phyloP scores from a whole-genome alignment of 1,140 invertebrate genomes.

The Littorina saxatilis region DNA sequence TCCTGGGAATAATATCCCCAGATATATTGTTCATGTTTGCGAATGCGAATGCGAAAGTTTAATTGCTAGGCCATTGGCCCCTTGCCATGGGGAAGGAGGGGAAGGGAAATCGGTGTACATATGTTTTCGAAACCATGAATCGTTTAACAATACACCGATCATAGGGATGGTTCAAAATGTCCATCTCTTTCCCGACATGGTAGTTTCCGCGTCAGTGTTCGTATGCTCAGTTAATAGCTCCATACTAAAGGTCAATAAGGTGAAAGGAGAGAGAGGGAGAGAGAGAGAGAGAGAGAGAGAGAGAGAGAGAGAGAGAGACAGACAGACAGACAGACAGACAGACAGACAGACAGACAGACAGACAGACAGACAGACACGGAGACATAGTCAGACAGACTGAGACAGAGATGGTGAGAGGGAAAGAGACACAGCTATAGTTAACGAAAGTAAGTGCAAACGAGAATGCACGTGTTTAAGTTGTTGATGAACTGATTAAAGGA shows the following conservation, averaged over 20 bases:
- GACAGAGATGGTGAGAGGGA: too few relatives aligned
- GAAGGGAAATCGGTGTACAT: not conserved
- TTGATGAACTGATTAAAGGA: too few relatives aligned
- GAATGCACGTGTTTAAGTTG: not conserved
- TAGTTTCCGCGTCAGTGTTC: too few relatives aligned
- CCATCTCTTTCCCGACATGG: too few relatives aligned
- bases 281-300: constrained; percentile 24
- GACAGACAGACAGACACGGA: constrained; percentile 29
- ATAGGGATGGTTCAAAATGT: too few relatives aligned
- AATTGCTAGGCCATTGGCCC: too few relatives aligned
- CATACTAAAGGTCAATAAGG: not conserved
- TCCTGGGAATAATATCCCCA: too few relatives aligned
- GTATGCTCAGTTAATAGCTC: too few relatives aligned
- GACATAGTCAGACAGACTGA: not conserved
- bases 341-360: constrained; percentile 30
- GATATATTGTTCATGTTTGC: not conserved
- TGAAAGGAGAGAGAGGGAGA: constrained; percentile 20
- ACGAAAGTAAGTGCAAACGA: not conserved
- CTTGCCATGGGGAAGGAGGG: not conserved
- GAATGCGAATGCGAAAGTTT: too few relatives aligned
- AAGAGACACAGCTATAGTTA: not conserved
- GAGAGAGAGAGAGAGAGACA: constrained; percentile 28
- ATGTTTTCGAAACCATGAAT: too few relatives aligned
- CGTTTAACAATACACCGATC: too few relatives aligned
- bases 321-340: constrained; percentile 35